phyloP scores from a whole-genome alignment of 2,888 invertebrate species.

The Chydorus sphaericus region DNA sequence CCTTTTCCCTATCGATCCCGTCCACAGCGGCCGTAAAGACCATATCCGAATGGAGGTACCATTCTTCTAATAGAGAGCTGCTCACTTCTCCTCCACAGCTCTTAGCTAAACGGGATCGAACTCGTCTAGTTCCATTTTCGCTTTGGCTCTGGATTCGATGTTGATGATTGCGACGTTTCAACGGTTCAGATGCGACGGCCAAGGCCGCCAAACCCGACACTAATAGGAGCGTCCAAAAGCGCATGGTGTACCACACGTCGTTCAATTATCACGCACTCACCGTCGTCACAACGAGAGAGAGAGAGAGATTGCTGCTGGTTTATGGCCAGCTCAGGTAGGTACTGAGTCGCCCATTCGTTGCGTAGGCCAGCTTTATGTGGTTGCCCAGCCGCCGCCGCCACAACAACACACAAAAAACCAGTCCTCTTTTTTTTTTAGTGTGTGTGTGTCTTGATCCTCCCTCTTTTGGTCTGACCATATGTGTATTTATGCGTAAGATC shows the following conservation, averaged over 20 bases:
- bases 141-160: no score
- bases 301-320: not conserved
- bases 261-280: no score
- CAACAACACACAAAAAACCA: not conserved
- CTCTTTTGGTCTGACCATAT: no score
- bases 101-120: conserved; percentile 8
- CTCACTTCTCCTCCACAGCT: conserved; percentile 10
- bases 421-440: not conserved
- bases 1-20: conserved; percentile 3
- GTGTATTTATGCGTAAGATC: no score
- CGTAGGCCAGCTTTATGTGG: conserved; percentile 2
- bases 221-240: no score
- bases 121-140: conserved; percentile 3
- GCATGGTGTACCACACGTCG: no score
- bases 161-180: no score
- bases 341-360: not conserved
- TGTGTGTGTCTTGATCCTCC: no score
- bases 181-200: no score
- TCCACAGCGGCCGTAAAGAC: conserved; percentile 12
- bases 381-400: not conserved
- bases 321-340: conserved; percentile 6
- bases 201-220: no score
- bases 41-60: conserved; percentile 1
- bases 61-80: conserved; percentile 9
- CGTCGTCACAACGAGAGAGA: no score